Base-by-base conservation (phyloP, 2,888 invertebrate genomes). In the Neoaliturus tenellus region DNA sequence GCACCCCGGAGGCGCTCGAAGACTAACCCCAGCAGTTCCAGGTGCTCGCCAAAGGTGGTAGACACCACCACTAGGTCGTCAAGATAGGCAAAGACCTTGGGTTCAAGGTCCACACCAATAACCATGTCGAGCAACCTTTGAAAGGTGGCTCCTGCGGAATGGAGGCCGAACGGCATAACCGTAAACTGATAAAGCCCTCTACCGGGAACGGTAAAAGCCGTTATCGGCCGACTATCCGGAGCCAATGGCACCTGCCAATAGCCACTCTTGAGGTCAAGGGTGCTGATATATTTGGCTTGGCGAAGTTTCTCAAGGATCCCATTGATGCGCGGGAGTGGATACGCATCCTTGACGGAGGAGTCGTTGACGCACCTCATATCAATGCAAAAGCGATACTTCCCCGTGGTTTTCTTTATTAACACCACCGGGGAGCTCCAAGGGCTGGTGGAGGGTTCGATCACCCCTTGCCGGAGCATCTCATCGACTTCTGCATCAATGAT, bases 61-160 rank as follows among this genome's bases (percentile, higher is more conserved):
- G 35, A 28, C 35, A 81, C 62, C 25, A 81, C 33, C 14, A 81
- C 35, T 35, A 81, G 8, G 58, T 81, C 81, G n/a, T n/a, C n/a
- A n/a, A n/a, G n/a, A n/a, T n/a, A n/a, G n/a, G n/a, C n/a, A n/a
- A n/a, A n/a, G n/a, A 25, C 81, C 1, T 62, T n/a, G 0, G 81
- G 81, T 10, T 81, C 81, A 23, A 88, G 69, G 33, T 89, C 87
- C 2, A 88, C 87, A 0, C 88, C 87, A 1, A 89, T 86, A 5
- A 89, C 80, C 0, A 31, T 48, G 67, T 89, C 88, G 81, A 89
- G 83, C 28, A 89, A 81, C 0, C 88, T 71, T 78, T 89, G 88
- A 58, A n/a, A n/a, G n/a, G n/a, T n/a, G n/a, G n/a, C n/a, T n/a
- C n/a, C n/a, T n/a, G n/a, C n/a, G n/a, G n/a, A n/a, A n/a, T n/a